These are phyloP conservation scores for human (Homo sapiens) DNA, from an alignment of 2,113 vertebrate species.

Conservation along the genomic window GRCh38 chr14:38886501-38887000, in stretches of 20 bases:
- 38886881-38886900: background rate
- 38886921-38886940: background rate
- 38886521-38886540: background rate
- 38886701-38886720: conserved; percentile 30
- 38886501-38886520: background rate
- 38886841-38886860: background rate
- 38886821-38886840: background rate
- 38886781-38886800: background rate
- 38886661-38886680: conserved; percentile 25
- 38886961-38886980: conserved; percentile 31
- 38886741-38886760: background rate
- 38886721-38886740: conserved; percentile 12
- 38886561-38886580: background rate
- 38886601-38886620: background rate
- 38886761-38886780: background rate
- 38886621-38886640: conserved; percentile 47
- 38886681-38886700: conserved; percentile 20
- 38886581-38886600: background rate
- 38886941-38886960: background rate
- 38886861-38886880: background rate
- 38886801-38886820: conserved; percentile 14
- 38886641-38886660: background rate
- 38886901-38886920: background rate
- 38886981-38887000: background rate
- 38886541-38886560: conserved; percentile 12